These are phyloP conservation scores for Hydrocynus forskahlii DNA, from an alignment of 2,797 vertebrate genomes.

Conservation along the genomic window DNA sequence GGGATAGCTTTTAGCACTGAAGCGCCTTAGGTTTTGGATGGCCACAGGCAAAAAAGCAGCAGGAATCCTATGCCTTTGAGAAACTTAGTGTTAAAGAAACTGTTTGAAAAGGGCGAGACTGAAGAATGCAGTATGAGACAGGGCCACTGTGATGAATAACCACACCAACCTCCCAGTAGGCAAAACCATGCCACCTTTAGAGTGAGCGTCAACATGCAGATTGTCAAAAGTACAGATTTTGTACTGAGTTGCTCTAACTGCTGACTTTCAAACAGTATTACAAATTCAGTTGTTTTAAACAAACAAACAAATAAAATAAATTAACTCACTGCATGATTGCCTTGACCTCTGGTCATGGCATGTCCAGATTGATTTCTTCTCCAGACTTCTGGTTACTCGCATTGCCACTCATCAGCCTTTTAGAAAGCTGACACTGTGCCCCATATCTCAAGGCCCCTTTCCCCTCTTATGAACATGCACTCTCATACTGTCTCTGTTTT, in stretches of 20 bases:
- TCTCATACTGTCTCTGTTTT: not conserved
- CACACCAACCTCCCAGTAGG: no score
- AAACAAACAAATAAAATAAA: not conserved
- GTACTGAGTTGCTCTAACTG: not conserved
- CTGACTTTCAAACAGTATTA: constrained; percentile 9
- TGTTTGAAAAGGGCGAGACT: no score
- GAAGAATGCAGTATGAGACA: not conserved
- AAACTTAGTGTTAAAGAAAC: no score
- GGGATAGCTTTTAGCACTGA: no score
- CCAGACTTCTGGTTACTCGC: constrained; percentile 2
- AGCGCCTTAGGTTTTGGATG: no score
- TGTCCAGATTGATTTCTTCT: constrained; percentile 29
- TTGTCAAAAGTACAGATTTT: constrained; percentile 29
- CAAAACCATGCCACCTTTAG: not conserved
- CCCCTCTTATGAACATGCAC: not conserved
- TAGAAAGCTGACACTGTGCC: not conserved
- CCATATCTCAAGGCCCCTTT: not conserved
- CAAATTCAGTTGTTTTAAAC: constrained; percentile 4
- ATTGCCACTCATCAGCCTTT: constrained; percentile 13
- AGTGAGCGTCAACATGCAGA: not conserved
- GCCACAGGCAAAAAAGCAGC: no score
- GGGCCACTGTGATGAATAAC: no score
- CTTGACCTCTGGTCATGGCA: constrained; percentile 33
- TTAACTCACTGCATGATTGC: constrained; percentile 20
- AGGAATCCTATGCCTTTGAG: no score